Percentiles rank a stretch among this genome's conserved stretches.
phyloP scores from a whole-genome alignment of 1,140 invertebrate species.

The Leptinotarsa texana region DNA sequence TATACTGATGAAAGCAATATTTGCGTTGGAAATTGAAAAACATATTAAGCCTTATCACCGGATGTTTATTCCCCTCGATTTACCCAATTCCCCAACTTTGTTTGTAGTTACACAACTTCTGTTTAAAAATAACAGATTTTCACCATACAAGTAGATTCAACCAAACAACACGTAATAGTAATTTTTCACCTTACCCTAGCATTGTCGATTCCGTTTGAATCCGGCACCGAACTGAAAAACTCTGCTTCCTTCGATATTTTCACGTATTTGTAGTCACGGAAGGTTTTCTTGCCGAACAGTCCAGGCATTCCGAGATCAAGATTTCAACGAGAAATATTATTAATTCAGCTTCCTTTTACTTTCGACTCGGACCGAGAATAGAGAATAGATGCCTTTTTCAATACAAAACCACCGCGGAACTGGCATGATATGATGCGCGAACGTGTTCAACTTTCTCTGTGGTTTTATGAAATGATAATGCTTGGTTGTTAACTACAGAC shows the following conservation, averaged over 20 bases:
- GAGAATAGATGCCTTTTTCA: background rate
- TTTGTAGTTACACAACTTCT: no score
- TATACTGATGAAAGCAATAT: no score
- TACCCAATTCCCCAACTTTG: no score
- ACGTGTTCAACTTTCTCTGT: background rate
- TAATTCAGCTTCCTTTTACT: background rate
- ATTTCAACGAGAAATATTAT: no score
- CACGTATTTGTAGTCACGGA: slow-evolving; percentile 5
- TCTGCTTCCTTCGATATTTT: background rate
- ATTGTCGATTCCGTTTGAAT: background rate
- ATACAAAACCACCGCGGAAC: background rate
- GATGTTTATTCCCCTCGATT: no score
- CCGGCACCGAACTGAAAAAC: background rate
- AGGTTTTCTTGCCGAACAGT: background rate
- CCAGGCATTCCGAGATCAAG: no score
- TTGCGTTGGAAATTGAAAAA: no score
- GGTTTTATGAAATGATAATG: slow-evolving; percentile 8
- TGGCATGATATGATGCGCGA: background rate
- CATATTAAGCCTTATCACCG: no score
- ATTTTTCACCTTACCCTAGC: background rate
- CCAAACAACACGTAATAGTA: background rate
- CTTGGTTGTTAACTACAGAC: background rate
- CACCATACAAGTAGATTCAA: background rate
- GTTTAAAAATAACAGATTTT: no score
- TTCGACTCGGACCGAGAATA: background rate